phyloP scores from a whole-genome alignment of 1,140 invertebrate genomes.

The Trachelipus rathkii region DNA sequence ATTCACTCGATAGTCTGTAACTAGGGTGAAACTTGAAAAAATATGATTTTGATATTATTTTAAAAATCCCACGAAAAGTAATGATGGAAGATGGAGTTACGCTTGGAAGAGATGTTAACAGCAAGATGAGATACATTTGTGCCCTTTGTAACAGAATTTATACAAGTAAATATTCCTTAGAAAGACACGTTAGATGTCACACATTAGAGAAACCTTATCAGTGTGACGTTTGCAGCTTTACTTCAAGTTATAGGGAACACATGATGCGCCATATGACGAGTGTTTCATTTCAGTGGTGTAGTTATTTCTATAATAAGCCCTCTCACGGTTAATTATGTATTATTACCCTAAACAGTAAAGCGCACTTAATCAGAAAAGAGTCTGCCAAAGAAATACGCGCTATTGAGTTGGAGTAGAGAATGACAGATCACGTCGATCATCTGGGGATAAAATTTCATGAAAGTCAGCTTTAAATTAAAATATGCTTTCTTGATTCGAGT shows the following conservation, averaged over 20 bases:
- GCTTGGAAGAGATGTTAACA: conserved; percentile 37
- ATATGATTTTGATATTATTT: conserved; percentile 36
- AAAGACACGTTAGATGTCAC: conserved; percentile 42
- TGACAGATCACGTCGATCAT: background rate
- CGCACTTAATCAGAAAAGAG: conserved; percentile 24
- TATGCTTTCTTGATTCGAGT: no score
- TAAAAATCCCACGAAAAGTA: conserved; percentile 39
- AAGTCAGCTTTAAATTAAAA: no score
- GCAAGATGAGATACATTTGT: conserved; percentile 38
- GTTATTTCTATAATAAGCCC: no score
- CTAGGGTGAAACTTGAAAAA: conserved; percentile 37
- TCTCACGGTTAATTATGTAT: conserved; percentile 39
- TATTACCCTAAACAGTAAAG: conserved; percentile 40
- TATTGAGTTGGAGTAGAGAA: conserved; percentile 21
- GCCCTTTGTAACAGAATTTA: conserved; percentile 45
- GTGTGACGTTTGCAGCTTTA: conserved; percentile 42
- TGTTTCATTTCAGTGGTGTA: conserved; percentile 43
- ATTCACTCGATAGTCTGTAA: conserved; percentile 33
- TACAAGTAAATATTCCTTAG: conserved; percentile 40
- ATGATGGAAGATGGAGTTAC: conserved; percentile 44
- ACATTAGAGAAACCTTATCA: conserved; percentile 40
- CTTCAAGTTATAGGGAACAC: conserved; percentile 40
- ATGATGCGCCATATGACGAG: conserved; percentile 45
- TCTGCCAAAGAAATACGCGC: conserved; percentile 24
- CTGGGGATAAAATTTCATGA: no score